Percentiles rank a stretch among this genome's conserved stretches.
Evolutionary conservation across 2,888 invertebrate species (phyloP).

Genomic region (Tridacna gigas): DNA sequence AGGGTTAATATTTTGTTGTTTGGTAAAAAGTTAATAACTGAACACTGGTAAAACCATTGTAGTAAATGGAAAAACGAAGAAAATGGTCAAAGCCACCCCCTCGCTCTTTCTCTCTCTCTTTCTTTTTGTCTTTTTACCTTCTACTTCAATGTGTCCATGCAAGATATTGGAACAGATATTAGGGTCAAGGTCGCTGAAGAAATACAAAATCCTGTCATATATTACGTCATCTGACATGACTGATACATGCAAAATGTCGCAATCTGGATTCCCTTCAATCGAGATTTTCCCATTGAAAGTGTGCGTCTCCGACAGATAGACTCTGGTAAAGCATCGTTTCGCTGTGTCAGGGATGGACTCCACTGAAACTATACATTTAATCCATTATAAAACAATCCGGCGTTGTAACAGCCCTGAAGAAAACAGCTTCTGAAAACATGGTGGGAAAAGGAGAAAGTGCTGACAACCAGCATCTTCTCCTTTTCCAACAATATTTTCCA

Average conservation of each 20-base stretch:
- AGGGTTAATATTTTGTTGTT: too few relatives aligned
- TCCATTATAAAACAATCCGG: too few relatives aligned
- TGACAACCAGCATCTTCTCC: too few relatives aligned
- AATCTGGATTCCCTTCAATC: neutral
- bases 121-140: neutral
- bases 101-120: too few relatives aligned
- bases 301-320: slow-evolving; percentile 3
- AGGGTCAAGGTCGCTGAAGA: neutral
- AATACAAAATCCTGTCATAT: slow-evolving; percentile 17
- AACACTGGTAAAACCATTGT: too few relatives aligned
- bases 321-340: neutral
- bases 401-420: too few relatives aligned
- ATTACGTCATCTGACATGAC: slow-evolving; percentile 6
- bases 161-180: neutral
- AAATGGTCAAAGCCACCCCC: too few relatives aligned
- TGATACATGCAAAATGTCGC: slow-evolving; percentile 1
- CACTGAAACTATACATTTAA: slow-evolving; percentile 4
- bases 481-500: neutral
- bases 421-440: too few relatives aligned
- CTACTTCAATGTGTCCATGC: neutral
- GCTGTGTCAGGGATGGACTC: slow-evolving; percentile 5
- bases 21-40: too few relatives aligned
- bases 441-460: too few relatives aligned
- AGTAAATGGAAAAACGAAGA: too few relatives aligned
- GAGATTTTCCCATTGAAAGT: slow-evolving; percentile 8